phyloP scores from a whole-genome alignment of 35 echinoderm and acorn worm species.

The Lytechinus pictus region DNA sequence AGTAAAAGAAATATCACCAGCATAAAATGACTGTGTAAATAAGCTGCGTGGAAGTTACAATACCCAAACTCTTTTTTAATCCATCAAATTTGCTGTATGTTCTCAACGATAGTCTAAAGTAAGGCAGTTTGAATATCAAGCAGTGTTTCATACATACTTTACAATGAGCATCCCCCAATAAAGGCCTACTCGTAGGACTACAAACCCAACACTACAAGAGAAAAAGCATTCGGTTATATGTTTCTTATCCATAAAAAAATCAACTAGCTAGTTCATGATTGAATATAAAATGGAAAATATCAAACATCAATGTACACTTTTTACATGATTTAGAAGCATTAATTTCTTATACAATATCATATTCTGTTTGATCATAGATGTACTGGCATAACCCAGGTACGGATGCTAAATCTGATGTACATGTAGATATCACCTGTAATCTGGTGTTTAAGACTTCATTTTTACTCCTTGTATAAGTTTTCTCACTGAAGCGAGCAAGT shows the following conservation, averaged over 20 bases:
- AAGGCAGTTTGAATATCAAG: not conserved
- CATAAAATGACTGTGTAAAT: not conserved
- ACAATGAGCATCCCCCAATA: not conserved
- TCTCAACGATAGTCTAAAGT: not conserved
- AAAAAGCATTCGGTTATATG: not conserved
- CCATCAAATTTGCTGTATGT: not conserved
- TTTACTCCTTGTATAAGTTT: too few relatives aligned
- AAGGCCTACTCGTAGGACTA: not conserved
- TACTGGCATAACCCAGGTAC: too few relatives aligned
- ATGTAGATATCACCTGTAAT: too few relatives aligned
- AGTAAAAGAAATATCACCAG: not conserved
- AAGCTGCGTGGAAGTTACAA: not conserved
- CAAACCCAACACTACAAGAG: not conserved
- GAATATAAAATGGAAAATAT: constrained; percentile 21
- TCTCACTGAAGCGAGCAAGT: too few relatives aligned
- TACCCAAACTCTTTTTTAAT: not conserved
- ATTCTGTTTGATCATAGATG: not conserved
- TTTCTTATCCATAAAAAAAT: not conserved
- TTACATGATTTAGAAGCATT: not conserved
- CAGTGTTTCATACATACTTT: constrained; percentile 19
- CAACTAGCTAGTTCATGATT: not conserved
- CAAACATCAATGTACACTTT: constrained; percentile 4
- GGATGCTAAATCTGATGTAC: too few relatives aligned
- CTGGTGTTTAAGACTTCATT: too few relatives aligned
- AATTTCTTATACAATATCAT: not conserved